phyloP scores from a whole-genome alignment of 1,140 invertebrate genomes.

The Drosophila melanica region DNA sequence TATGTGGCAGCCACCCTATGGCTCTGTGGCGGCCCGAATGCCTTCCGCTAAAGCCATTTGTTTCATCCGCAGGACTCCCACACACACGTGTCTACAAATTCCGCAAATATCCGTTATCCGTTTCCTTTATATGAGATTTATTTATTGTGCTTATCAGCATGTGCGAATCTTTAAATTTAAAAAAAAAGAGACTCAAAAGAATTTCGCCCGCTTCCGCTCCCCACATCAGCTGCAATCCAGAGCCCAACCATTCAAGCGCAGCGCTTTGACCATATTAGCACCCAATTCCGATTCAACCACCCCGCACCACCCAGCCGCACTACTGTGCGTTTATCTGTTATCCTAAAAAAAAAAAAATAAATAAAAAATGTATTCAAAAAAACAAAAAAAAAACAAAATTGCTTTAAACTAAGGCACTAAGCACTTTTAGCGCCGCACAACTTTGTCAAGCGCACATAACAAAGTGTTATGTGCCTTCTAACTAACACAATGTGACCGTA shows the following conservation, averaged over 20 bases:
- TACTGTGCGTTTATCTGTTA: constrained; percentile 59
- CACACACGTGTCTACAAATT: constrained; percentile 75
- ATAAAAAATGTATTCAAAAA: constrained; percentile 3
- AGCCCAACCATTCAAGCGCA: constrained; percentile 40
- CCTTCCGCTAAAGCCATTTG: constrained; percentile 63
- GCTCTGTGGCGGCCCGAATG: constrained; percentile 59
- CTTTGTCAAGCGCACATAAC: constrained; percentile 80
- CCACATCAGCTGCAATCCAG: constrained; percentile 23
- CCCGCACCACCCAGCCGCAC: not conserved
- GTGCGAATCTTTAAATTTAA: constrained; percentile 76
- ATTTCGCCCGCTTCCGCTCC: constrained; percentile 20
- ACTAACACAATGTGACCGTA: constrained; percentile 67
- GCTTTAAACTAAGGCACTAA: constrained; percentile 82
- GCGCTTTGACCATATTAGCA: constrained; percentile 79
- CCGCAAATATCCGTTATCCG: constrained; percentile 81
- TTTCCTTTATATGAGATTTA: constrained; percentile 78
- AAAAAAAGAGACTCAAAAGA: constrained; percentile 46
- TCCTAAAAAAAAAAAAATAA: constrained; percentile 13
- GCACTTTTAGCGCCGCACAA: constrained; percentile 72
- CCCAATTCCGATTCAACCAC: constrained; percentile 49
- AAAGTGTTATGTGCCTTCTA: constrained; percentile 80
- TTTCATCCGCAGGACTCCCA: constrained; percentile 33
- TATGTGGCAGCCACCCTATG: constrained; percentile 59
- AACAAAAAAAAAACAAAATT: constrained; percentile 49
- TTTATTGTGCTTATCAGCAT: constrained; percentile 67